Evolutionary conservation across 1,140 invertebrate species (phyloP), one percentile per base, ranked within the genome.

Genomic region (Orchesella cincta): DNA sequence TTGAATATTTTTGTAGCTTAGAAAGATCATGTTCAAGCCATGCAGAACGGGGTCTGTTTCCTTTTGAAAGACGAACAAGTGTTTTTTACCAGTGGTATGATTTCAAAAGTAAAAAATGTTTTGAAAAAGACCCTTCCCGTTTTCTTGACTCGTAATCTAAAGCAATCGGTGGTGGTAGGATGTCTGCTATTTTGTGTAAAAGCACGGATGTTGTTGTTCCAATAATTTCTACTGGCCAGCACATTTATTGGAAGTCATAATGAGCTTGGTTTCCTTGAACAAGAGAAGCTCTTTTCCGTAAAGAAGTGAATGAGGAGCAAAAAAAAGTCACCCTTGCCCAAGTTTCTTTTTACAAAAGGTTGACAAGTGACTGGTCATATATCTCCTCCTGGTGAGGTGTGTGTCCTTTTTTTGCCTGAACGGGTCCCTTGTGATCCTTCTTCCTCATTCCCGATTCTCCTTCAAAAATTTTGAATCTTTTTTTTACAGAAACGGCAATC

Each of bases 231-330:
- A 57, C 52, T 57, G 52, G 52, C 52, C 52, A 57, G 23, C 5
- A 3, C 12, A 12, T 57, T 57, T 57, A 18, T 57, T 57, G 12
- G 23, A 57, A 57, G 12, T 57, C 52, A 57, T 57, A 57, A 57
- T 57, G 52, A 57, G 52, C 23, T 57, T 57, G 52, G 52, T 57
- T 57, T 57, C 52, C 52, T 57, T 57, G 52, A 57, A 57, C 52
- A 26, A 57, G 23, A 23, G 23, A 12, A 57, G 12, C 23, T 57
- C 14, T 26, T 14, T 57, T n/a, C 52, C 5, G 52, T 26, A 14
- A 5, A 57, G 52, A 14, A n/a, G 52, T n/a, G 23, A n/a, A 46
- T 3, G 5, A 57, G 52, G 52, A 57, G 23, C 14, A 57, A 57
- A 26, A 57, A 57, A 57, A 57, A 57, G 23, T 26, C 8, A 12